A percentile compares a stretch with the other conserved stretches of the same genome.
Conservation (phyloP, 2,797 vertebrate genomes). For the Micrastur ruficollis region DNA sequence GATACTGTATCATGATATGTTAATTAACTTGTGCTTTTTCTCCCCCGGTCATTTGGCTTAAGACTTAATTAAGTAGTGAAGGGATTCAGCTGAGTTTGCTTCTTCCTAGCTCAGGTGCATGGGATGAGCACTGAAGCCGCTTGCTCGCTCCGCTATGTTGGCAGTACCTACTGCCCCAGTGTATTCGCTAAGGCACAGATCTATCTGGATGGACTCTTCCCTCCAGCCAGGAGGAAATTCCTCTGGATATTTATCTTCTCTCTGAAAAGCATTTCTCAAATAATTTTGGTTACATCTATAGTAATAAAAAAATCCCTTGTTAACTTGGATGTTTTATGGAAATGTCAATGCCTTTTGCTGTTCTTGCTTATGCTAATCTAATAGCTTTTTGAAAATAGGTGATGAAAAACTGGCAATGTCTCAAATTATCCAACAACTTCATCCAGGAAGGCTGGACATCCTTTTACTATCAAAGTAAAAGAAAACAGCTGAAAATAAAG, state of each 20-base stretch:
- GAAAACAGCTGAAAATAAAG: not conserved
- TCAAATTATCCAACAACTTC: not conserved
- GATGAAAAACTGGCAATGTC: not conserved
- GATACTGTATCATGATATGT: not conserved
- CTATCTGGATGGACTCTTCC: not conserved
- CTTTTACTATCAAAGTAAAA: not conserved
- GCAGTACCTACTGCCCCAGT: not conserved
- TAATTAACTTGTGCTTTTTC: not conserved
- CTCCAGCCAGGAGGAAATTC: not conserved
- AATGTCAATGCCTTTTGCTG: not conserved
- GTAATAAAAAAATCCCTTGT: not conserved
- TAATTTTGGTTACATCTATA: not conserved
- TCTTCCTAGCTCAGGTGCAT: not conserved
- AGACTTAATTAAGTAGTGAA: not conserved
- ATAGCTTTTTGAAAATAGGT: not conserved
- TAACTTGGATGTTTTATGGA: not conserved
- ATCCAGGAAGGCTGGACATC: not conserved
- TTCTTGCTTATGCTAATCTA: not conserved
- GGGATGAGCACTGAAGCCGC: not conserved
- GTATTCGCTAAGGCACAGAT: rapidly evolving
- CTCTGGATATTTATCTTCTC: not conserved
- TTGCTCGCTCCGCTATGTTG: rapidly evolving
- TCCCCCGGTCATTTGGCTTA: not conserved
- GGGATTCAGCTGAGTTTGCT: not conserved
- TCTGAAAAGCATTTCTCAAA: not conserved